Evolutionary conservation across 1,140 invertebrate species (phyloP), one percentile per base, ranked within the genome.

Genomic region (Aphelenchoides fujianensis): DNA sequence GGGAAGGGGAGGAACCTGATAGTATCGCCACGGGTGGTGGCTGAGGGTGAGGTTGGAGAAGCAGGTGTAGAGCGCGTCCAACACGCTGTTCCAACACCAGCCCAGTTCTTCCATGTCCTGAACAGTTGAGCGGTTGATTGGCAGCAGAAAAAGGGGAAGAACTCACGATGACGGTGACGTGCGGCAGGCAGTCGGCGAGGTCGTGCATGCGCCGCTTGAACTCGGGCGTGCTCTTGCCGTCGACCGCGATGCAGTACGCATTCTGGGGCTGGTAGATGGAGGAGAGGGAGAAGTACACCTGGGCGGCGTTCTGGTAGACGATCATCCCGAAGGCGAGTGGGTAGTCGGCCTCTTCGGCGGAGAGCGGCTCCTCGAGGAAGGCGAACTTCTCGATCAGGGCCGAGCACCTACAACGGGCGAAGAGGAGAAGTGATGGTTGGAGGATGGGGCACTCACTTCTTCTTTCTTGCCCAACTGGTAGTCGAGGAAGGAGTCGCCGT

Each of bases 211-310:
- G n/a, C 5, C 48, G 31, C 32, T 81, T 80, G 71, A 78, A 81
- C 7, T 69, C 32, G 27, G 70, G 57, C 12, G 52, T 54, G 52
- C 69, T 57, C 19, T 74, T 64, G 5, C 62, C 75, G 67, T 81
- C 79, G 1, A 82, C 75, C 30, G 73, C 74, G 35, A 81, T 73
- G 41, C 80, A 82, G 53, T 73, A 81, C 7, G 70, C 64, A 68
- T 81, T 81, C 67, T 81, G 80, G 7, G 79, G 79, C 23, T 80
- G 78, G 36, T 81, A 81, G 30, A 81, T 68, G 16, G 79, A 55
- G 16, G 73, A 75, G 0, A 81, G 7, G 34, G 79, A 57, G 19
- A 73, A 63, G n/a, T 73, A 62, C 0, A 59, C 55, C n/a, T 69
- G 67, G 30, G 67, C 28, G n/a, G 5, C 5, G 27, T 70, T 64